A percentile compares a stretch with the other conserved stretches of the same genome.
phyloP scores from a whole-genome alignment of 2,797 vertebrate genomes.

The Semotilus atromaculatus region DNA sequence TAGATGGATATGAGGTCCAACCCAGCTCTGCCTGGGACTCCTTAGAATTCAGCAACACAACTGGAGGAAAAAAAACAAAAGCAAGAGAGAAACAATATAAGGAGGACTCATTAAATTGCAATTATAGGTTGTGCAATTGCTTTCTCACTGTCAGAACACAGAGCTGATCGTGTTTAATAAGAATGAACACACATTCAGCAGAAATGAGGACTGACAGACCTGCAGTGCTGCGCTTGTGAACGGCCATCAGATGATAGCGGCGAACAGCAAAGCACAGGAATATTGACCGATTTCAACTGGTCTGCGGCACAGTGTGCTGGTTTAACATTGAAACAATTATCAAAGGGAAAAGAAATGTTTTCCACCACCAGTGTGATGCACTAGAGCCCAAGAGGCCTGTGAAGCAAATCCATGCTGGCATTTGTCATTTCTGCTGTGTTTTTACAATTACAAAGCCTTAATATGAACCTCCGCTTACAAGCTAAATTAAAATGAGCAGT shows the following conservation, averaged over 20 bases:
- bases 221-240: constrained; percentile 36
- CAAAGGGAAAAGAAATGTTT: not conserved
- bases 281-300: not conserved
- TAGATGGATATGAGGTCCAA: constrained; percentile 91
- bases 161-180: constrained; percentile 7
- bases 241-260: too few relatives aligned
- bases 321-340: constrained; percentile 20
- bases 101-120: not conserved
- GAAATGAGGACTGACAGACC: constrained; percentile 34
- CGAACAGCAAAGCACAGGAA: constrained; percentile 28
- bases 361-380: not conserved
- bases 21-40: constrained; percentile 94
- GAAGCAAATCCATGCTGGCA: not conserved
- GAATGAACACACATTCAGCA: not conserved
- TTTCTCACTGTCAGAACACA: constrained; percentile 21
- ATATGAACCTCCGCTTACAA: not conserved
- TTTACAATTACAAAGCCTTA: constrained; percentile 5
- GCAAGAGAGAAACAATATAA: constrained; percentile 6
- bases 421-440: constrained; percentile 29
- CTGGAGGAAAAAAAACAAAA: constrained; percentile 70
- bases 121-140: not conserved
- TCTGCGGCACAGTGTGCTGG: not conserved
- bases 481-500: constrained; percentile 21
- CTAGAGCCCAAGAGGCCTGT: not conserved
- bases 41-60: constrained; percentile 94